These are phyloP conservation scores for Manis pentadactyla DNA, from an alignment of 2,797 vertebrate species.

Conservation along the genomic window DNA sequence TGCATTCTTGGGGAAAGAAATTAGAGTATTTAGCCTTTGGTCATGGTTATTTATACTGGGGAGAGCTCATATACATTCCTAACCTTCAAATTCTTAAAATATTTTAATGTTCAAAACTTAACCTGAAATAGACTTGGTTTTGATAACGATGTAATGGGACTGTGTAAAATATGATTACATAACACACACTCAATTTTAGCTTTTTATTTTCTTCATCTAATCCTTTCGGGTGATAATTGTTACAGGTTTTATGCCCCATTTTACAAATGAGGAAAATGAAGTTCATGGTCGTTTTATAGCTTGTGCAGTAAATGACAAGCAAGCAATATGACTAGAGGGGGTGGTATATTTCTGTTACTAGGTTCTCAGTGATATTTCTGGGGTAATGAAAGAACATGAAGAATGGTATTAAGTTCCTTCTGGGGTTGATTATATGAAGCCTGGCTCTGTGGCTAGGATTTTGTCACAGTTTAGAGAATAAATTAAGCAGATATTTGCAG, in stretches of 20 bases:
- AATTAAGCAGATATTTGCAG: neutral
- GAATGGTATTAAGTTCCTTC: neutral
- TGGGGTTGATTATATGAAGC: neutral
- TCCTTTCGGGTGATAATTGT: neutral
- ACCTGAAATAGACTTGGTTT: neutral
- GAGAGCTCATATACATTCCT: neutral
- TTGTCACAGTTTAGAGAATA: neutral
- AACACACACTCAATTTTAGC: neutral
- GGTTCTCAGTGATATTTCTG: neutral
- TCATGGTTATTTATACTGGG: neutral
- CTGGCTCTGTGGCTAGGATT: neutral
- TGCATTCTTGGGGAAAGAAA: rapidly evolving
- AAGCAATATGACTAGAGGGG: neutral
- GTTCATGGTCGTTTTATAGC: neutral
- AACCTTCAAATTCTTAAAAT: neutral
- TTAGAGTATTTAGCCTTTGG: neutral
- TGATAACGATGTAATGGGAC: neutral
- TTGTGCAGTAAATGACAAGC: neutral
- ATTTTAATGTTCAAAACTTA: neutral
- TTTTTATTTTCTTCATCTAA: neutral
- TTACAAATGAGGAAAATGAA: neutral
- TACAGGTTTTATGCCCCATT: neutral
- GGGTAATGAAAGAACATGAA: neutral
- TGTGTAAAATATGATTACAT: neutral
- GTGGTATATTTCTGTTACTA: neutral